These are phyloP conservation scores for Drosophila eohydei DNA, from an alignment of 2,888 invertebrate genomes.

Conservation along the genomic window DNA sequence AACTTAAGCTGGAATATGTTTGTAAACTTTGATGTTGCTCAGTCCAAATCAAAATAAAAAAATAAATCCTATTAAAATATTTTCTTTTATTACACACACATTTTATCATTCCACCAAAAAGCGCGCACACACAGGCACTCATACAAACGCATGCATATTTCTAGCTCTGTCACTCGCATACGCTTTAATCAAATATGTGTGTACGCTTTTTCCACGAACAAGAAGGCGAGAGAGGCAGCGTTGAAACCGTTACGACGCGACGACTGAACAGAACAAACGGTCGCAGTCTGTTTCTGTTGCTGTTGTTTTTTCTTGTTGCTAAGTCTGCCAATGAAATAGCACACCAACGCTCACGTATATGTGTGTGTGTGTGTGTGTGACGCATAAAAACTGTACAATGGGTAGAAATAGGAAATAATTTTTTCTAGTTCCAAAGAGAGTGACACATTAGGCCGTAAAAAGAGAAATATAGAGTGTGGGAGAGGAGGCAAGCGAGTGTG, in stretches of 20 bases:
- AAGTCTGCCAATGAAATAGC: slow-evolving; percentile 67
- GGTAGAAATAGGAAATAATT: slow-evolving; percentile 43
- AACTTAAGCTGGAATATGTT: slow-evolving; percentile 66
- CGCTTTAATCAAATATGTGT: slow-evolving; percentile 48
- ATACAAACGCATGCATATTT: slow-evolving; percentile 41
- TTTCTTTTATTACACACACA: slow-evolving; percentile 64
- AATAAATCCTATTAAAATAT: slow-evolving; percentile 48
- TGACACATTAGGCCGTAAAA: slow-evolving; percentile 29
- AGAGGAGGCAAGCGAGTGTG: neutral
- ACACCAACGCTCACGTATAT: slow-evolving; percentile 4
- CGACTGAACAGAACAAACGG: slow-evolving; percentile 43
- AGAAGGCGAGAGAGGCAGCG: slow-evolving; percentile 27
- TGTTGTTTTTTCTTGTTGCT: slow-evolving; percentile 65
- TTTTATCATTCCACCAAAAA: slow-evolving; percentile 62
- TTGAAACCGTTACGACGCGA: slow-evolving; percentile 63
- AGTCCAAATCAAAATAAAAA: slow-evolving; percentile 31
- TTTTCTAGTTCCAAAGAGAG: slow-evolving; percentile 28
- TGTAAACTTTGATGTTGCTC: slow-evolving; percentile 37
- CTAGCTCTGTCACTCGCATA: slow-evolving; percentile 68
- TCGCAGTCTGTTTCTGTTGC: slow-evolving; percentile 43
- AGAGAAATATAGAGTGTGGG: too few relatives aligned
- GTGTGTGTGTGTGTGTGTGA: slow-evolving; percentile 11
- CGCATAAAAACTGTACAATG: slow-evolving; percentile 69
- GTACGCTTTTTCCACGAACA: slow-evolving; percentile 47
- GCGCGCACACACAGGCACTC: slow-evolving; percentile 5